Evolutionary conservation across 2,113 vertebrate species (phyloP).

Genomic region (Aphelocoma coerulescens): DNA sequence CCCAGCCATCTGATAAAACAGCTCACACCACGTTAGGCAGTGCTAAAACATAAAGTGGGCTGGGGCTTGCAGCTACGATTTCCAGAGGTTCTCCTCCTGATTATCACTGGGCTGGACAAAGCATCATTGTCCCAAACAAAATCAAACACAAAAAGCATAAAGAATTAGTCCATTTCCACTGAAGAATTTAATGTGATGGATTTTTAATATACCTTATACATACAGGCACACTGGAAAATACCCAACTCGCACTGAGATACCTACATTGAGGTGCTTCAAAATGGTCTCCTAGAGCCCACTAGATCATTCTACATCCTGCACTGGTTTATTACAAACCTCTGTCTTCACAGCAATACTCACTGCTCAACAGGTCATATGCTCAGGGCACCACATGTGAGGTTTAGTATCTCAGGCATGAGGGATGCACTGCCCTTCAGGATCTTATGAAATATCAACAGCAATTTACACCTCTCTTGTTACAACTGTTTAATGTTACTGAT

Average conservation of each 20-base stretch:
- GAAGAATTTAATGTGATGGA: not conserved
- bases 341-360: not conserved
- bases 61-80: rapidly evolving
- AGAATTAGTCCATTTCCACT: not conserved
- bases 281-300: not conserved
- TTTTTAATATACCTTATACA: not conserved
- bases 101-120: not conserved
- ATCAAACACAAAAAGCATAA: not conserved
- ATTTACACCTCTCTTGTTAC: not conserved
- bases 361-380: not conserved
- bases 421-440: not conserved
- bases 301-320: not conserved
- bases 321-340: not conserved
- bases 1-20: not conserved
- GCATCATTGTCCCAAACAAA: not conserved
- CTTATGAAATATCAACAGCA: not conserved
- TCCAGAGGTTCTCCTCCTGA: not conserved
- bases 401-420: not conserved
- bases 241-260: not conserved
- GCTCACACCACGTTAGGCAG: not conserved
- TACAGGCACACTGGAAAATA: not conserved
- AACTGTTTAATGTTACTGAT: not conserved
- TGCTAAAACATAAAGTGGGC: not conserved
- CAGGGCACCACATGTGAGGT: not conserved
- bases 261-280: not conserved